phyloP scores from a whole-genome alignment of 2,113 vertebrate species.

The Lepidothrix coronata region DNA sequence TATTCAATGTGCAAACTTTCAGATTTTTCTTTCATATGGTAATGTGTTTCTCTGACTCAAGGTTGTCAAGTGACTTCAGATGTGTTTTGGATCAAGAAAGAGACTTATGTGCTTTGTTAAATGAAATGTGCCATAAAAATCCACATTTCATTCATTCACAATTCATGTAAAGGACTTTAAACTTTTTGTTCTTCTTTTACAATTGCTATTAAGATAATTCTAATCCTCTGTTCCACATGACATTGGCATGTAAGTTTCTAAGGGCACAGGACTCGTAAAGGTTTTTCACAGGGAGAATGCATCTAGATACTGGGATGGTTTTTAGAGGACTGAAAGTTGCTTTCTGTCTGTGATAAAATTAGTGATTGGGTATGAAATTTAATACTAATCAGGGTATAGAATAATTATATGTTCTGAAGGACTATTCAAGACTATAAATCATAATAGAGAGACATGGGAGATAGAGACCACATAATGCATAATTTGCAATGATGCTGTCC shows the following conservation, averaged over 20 bases:
- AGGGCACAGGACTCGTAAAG: not conserved
- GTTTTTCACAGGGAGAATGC: not conserved
- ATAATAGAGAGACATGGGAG: not conserved
- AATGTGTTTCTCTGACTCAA: not conserved
- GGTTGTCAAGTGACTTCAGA: not conserved
- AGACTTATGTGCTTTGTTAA: not conserved
- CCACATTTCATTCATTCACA: not conserved
- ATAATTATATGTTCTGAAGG: not conserved
- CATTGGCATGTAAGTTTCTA: not conserved
- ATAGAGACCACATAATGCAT: not conserved
- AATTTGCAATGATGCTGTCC: not conserved
- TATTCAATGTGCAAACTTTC: not conserved
- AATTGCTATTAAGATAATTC: not conserved
- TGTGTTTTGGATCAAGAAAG: not conserved
- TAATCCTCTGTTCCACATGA: not conserved
- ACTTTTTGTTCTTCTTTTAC: not conserved
- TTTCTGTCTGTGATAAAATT: not conserved
- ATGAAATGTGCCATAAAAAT: not conserved
- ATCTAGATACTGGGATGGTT: not conserved
- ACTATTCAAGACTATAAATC: not conserved
- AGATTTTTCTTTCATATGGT: conserved; percentile 7
- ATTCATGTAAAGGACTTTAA: not conserved
- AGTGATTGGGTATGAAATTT: not conserved
- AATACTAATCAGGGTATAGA: not conserved
- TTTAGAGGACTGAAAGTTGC: not conserved